These are phyloP conservation scores for Botia kubotai DNA, from an alignment of 2,797 vertebrate species.

Conservation along the genomic window DNA sequence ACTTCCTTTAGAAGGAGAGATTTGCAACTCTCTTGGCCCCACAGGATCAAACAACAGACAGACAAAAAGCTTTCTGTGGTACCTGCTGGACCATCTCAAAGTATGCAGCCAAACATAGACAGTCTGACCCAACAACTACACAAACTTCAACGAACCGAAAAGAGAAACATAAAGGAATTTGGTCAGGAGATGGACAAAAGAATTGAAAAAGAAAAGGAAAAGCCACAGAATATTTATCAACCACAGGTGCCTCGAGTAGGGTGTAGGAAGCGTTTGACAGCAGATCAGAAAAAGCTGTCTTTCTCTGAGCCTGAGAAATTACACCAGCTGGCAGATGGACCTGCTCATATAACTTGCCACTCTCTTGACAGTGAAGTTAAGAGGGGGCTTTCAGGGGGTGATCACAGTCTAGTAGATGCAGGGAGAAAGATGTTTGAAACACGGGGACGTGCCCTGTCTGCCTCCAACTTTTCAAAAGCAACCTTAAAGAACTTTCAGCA, in stretches of 20 bases:
- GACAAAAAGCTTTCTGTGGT: constrained; percentile 73
- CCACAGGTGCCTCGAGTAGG: constrained; percentile 74
- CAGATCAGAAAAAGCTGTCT: constrained; percentile 85
- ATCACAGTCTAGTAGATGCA: constrained; percentile 71
- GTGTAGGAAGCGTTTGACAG: constrained; percentile 76
- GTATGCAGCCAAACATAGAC: constrained; percentile 70
- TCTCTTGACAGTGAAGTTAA: constrained; percentile 74
- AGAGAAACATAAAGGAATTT: constrained; percentile 50
- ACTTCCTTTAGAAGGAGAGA: constrained; percentile 95
- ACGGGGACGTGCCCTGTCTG: constrained; percentile 76
- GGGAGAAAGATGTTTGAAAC: constrained; percentile 76
- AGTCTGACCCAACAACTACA: constrained; percentile 34
- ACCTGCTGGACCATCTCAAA: constrained; percentile 72
- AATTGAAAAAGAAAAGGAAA: constrained; percentile 69
- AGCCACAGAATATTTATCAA: constrained; percentile 71
- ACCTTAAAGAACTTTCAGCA: constrained; percentile 88
- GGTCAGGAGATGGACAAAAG: constrained; percentile 36
- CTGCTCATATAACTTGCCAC: constrained; percentile 67
- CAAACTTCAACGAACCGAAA: constrained; percentile 49
- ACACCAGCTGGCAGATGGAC: constrained; percentile 73
- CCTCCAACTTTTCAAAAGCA: constrained; percentile 75
- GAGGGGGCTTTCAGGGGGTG: constrained; percentile 60
- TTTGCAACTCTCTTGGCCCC: constrained; percentile 87
- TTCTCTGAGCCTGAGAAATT: constrained; percentile 92
- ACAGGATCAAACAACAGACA: constrained; percentile 78